A percentile compares a stretch with the other conserved stretches of the same genome.
Conservation (phyloP, 2,888 invertebrate species). For the Junonia oenone region DNA sequence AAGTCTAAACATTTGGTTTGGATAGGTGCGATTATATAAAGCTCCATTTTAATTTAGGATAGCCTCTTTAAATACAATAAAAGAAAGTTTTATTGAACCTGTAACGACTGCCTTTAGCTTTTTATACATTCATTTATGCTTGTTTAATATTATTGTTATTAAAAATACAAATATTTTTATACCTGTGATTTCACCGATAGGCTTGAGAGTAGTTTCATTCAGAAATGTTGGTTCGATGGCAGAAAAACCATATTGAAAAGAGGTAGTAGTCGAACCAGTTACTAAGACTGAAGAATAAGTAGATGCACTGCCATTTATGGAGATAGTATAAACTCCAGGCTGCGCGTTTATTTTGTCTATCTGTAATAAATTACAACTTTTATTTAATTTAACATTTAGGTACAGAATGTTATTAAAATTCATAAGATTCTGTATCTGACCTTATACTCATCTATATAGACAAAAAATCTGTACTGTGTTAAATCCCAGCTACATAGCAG, state of each 20-base stretch:
- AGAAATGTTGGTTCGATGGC: constrained; percentile 36
- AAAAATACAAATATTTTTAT: constrained; percentile 3
- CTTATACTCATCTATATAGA: too few species aligned
- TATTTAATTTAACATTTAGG: constrained; percentile 19
- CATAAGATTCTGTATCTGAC: too few species aligned
- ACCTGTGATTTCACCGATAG: constrained; percentile 40
- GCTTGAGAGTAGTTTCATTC: constrained; percentile 42
- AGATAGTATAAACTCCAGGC: constrained; percentile 38
- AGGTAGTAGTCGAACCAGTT: constrained; percentile 38
- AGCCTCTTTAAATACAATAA: too few species aligned
- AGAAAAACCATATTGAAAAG: constrained; percentile 50
- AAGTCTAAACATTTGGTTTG: too few species aligned
- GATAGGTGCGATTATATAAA: too few species aligned
- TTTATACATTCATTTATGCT: not conserved
- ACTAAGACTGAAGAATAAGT: constrained; percentile 34
- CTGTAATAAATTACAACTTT: constrained; percentile 29
- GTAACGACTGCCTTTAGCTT: not conserved
- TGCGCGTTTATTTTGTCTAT: constrained; percentile 35
- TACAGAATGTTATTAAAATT: not conserved
- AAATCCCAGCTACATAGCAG: too few species aligned
- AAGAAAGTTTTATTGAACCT: too few species aligned
- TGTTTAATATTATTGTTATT: not conserved
- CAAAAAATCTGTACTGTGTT: too few species aligned
- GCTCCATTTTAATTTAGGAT: too few species aligned
- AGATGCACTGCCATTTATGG: constrained; percentile 33